These are phyloP conservation scores for Eucriotettix oculatus DNA, from an alignment of 2,888 invertebrate genomes.

Conservation along the genomic window DNA sequence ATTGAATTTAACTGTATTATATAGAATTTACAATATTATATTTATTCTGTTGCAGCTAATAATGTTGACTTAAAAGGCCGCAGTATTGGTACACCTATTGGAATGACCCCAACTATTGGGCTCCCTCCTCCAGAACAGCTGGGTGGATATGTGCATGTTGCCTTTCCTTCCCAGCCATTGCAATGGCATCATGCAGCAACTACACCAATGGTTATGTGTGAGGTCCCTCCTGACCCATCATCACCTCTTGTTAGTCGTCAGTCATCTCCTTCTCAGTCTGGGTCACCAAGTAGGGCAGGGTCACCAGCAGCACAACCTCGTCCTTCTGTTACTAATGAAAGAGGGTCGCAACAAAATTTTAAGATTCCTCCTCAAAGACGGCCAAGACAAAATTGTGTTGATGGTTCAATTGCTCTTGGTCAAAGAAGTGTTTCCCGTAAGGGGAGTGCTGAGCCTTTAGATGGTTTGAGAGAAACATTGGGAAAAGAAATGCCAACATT, in stretches of 20 bases:
- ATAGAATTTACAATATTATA: too few species aligned
- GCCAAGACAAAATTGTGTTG: constrained; percentile 19
- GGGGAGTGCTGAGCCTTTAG: constrained; percentile 17
- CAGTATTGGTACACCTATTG: constrained; percentile 1
- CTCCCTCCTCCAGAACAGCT: constrained; percentile 6
- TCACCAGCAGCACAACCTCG: constrained; percentile 44
- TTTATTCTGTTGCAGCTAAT: not conserved
- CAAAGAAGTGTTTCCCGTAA: constrained; percentile 15
- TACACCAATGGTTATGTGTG: constrained; percentile 17
- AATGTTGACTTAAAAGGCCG: not conserved
- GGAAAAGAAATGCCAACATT: constrained; percentile 22
- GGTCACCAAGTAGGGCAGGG: constrained; percentile 41
- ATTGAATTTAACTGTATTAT: too few species aligned
- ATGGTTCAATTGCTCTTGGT: constrained; percentile 18
- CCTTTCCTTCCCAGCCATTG: constrained; percentile 9
- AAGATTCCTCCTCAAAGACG: constrained; percentile 16
- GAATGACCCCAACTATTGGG: constrained; percentile 7
- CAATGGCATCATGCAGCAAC: constrained; percentile 3
- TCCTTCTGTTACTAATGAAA: constrained; percentile 16
- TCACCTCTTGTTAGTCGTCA: constrained; percentile 57
- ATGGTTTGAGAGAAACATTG: constrained; percentile 22
- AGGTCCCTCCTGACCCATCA: constrained; percentile 24
- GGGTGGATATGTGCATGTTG: constrained; percentile 8
- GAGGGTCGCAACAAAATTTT: not conserved
- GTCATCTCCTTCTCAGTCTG: constrained; percentile 53